These are phyloP conservation scores for Taurulus bubalis DNA, from an alignment of 2,113 vertebrate species.

Conservation along the genomic window DNA sequence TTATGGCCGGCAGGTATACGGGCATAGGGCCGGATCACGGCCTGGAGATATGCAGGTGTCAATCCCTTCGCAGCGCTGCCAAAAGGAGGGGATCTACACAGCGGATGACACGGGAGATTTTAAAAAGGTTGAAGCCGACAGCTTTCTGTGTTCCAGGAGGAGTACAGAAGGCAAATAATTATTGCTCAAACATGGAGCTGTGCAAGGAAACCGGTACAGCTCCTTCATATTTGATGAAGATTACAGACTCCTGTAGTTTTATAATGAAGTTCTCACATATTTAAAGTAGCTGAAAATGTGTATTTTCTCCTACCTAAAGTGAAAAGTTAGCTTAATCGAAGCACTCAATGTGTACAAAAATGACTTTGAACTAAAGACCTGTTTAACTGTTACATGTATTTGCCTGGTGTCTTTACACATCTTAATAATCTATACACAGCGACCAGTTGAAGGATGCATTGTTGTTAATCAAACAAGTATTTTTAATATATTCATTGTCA, in stretches of 20 bases:
- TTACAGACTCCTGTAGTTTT: neutral
- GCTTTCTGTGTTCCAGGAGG: constrained; percentile 18
- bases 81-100: constrained; percentile 12
- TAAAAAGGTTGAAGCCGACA: constrained; percentile 1
- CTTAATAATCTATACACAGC: neutral
- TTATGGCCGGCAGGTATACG: constrained; percentile 12
- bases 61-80: neutral
- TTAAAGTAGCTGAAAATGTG: neutral
- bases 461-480: no score
- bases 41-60: constrained; percentile 29
- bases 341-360: neutral
- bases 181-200: constrained; percentile 7
- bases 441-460: no score
- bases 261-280: constrained; percentile 11
- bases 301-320: neutral
- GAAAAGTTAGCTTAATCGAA: neutral
- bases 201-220: neutral
- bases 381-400: neutral
- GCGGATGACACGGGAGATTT: constrained; percentile 24
- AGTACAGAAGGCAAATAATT: neutral
- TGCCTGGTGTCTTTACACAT: neutral
- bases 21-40: constrained; percentile 25
- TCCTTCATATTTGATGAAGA: constrained; percentile 17
- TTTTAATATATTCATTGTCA: neutral
- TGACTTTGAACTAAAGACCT: neutral